Base-by-base conservation (phyloP, 2,797 vertebrate genomes). In the Coracias cyanogaster region DNA sequence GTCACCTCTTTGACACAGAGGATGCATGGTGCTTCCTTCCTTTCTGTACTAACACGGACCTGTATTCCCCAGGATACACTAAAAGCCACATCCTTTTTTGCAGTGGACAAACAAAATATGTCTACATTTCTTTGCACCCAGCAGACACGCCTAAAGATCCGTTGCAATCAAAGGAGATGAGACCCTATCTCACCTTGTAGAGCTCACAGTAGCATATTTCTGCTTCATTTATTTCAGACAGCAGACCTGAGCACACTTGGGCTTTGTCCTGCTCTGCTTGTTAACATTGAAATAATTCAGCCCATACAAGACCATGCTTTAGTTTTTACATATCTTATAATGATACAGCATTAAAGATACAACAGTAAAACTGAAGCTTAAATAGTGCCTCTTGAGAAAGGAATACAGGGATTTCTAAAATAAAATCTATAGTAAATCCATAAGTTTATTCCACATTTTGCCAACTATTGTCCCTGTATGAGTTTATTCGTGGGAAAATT, bases 261-360 rank as follows among this genome's bases (percentile, higher is more conserved):
- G 41, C 31, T 60, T 82, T 72, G 48, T 74, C 83, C 74, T 48
- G 58, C 86, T 92, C 26, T 84, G 41, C 33, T 89, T 94, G 62
- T 81, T 92, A 92, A 81, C 37, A 72, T 61, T 64, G 69, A 51
- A 81, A 83, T 45, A 25, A 67, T 64, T 83, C 88, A 82, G 51
- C 15, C 46, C 67, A 62, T 71, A 86, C 35, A 81, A 88, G 41
- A 29, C 37, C 14, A 43, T 8, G 7, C 29, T 90, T 81, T 74
- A 89, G 69, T 61, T 65, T 71, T 66, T 83, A 93, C 16, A 91
- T 9, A 25, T 14, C 12, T 93, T 81, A 45, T 21, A 90, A 65
- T 43, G 29, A 76, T 19, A 62, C 7, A 17, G 22, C 33, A 74
- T 55, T 57, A 78, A 65, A 85, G 35, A 85, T 10, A 65, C 8